These are phyloP conservation scores for Amphipyra tragopoginis DNA, from an alignment of 2,888 invertebrate genomes.

Conservation along the genomic window DNA sequence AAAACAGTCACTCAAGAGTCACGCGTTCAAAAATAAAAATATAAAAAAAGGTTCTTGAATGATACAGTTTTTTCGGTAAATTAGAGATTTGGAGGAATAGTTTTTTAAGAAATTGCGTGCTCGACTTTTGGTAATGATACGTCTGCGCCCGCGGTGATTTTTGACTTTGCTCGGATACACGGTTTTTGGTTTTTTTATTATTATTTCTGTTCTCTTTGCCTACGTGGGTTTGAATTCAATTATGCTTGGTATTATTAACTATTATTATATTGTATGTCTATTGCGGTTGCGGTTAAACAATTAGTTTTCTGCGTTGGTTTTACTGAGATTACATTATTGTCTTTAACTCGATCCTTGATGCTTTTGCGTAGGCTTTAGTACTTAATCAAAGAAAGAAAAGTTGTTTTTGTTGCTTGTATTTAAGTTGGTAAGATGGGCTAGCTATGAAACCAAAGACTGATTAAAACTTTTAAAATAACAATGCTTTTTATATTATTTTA, in stretches of 20 bases:
- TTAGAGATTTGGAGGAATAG: slow-evolving; percentile 82
- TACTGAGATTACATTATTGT: background rate
- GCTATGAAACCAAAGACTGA: too few species aligned
- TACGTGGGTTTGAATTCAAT: slow-evolving; percentile 43
- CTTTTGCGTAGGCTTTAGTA: background rate
- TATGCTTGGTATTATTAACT: slow-evolving; percentile 25
- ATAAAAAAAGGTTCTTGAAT: slow-evolving; percentile 81
- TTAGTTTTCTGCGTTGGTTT: background rate
- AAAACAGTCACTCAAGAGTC: slow-evolving; percentile 89
- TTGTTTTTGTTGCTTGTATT: background rate
- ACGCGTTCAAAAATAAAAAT: slow-evolving; percentile 80
- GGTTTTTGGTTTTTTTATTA: slow-evolving; percentile 54
- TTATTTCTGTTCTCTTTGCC: slow-evolving; percentile 36
- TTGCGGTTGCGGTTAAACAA: background rate
- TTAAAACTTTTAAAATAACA: too few species aligned
- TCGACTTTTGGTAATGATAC: slow-evolving; percentile 79
- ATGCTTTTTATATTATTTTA: too few species aligned
- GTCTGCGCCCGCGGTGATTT: slow-evolving; percentile 70
- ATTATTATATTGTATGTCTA: slow-evolving; percentile 13
- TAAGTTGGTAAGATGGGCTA: background rate
- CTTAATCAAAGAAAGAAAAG: too few species aligned
- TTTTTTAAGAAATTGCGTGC: slow-evolving; percentile 86
- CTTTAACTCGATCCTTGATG: background rate
- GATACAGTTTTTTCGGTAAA: slow-evolving; percentile 89
- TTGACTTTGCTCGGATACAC: slow-evolving; percentile 57